Evolutionary conservation across 2,113 vertebrate genomes (phyloP).

Genomic region (Zeus faber): DNA sequence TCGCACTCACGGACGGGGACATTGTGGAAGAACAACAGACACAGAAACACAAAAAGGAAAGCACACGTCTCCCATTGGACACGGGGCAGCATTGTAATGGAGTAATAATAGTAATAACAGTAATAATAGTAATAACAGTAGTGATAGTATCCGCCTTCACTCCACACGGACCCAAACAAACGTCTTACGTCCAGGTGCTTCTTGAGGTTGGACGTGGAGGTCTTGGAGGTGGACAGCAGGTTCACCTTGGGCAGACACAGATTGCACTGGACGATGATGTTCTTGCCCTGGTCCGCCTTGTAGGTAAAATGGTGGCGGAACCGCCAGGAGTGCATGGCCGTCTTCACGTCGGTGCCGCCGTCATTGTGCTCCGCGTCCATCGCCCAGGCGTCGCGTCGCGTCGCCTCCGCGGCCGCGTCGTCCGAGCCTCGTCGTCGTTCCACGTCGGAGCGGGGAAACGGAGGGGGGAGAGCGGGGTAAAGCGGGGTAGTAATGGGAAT

Average conservation of each 20-base stretch:
- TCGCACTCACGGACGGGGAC: too few species aligned
- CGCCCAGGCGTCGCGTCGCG: conserved; percentile 13
- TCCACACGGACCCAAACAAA: not conserved
- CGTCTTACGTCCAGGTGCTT: conserved; percentile 73
- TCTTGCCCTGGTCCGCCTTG: conserved; percentile 71
- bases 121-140: too few species aligned
- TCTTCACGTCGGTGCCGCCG: conserved; percentile 48
- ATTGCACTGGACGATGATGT: conserved; percentile 76
- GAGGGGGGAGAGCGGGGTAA: too few species aligned
- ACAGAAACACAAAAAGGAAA: too few species aligned
- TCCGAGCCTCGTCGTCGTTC: too few species aligned
- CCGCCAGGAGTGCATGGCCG: conserved; percentile 69
- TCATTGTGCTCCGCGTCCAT: conserved; percentile 54
- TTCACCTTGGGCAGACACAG: conserved; percentile 71
- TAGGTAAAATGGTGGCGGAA: conserved; percentile 75
- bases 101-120: too few species aligned
- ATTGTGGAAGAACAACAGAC: too few species aligned
- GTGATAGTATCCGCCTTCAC: not conserved
- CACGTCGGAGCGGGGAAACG: too few species aligned
- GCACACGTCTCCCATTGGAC: too few species aligned
- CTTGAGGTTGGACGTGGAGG: conserved; percentile 72
- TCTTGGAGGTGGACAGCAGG: conserved; percentile 70
- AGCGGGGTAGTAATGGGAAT: conserved; percentile 70
- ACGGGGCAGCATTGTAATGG: too few species aligned
- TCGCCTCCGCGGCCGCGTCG: not conserved